Evolutionary conservation across 1,140 invertebrate species (phyloP).

Genomic region (Periplaneta americana): DNA sequence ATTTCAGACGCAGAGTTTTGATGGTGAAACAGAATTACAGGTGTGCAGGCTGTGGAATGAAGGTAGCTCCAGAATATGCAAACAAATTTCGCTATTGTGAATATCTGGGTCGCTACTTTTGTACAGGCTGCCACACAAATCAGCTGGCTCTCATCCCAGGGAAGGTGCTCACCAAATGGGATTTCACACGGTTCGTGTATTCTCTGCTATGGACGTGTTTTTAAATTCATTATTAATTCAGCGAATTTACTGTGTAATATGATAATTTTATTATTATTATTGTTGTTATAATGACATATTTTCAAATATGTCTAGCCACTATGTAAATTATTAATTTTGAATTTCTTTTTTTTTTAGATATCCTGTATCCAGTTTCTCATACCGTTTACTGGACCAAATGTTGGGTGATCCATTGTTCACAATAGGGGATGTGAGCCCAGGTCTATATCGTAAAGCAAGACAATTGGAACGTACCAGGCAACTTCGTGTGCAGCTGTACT

Average conservation of each 20-base stretch:
- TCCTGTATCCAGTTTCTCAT: slow-evolving; percentile 77
- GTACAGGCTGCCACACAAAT: slow-evolving; percentile 81
- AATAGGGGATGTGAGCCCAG: slow-evolving; percentile 62
- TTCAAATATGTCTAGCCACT: no score
- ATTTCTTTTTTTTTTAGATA: slow-evolving; percentile 46
- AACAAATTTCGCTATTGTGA: slow-evolving; percentile 74
- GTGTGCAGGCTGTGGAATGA: slow-evolving; percentile 83
- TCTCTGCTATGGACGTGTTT: neutral
- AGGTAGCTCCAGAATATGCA: slow-evolving; percentile 64
- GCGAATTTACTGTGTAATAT: no score
- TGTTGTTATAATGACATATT: no score
- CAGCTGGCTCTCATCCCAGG: slow-evolving; percentile 71
- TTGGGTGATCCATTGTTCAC: slow-evolving; percentile 72
- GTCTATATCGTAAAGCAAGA: slow-evolving; percentile 56
- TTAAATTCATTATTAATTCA: neutral
- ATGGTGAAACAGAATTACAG: slow-evolving; percentile 74
- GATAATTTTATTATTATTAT: no score
- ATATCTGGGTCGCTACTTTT: slow-evolving; percentile 84
- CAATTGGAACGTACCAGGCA: slow-evolving; percentile 53
- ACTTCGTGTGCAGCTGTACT: slow-evolving; percentile 57
- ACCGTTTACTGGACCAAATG: slow-evolving; percentile 71
- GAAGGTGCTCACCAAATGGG: slow-evolving; percentile 68
- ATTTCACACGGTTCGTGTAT: slow-evolving; percentile 52
- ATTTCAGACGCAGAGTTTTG: slow-evolving; percentile 51
- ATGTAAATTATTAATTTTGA: no score